A percentile compares a stretch with the other conserved stretches of the same genome.
These are phyloP conservation scores for Brachionus asplanchnoidis DNA, from an alignment of 1,140 invertebrate species.

Conservation along the genomic window DNA sequence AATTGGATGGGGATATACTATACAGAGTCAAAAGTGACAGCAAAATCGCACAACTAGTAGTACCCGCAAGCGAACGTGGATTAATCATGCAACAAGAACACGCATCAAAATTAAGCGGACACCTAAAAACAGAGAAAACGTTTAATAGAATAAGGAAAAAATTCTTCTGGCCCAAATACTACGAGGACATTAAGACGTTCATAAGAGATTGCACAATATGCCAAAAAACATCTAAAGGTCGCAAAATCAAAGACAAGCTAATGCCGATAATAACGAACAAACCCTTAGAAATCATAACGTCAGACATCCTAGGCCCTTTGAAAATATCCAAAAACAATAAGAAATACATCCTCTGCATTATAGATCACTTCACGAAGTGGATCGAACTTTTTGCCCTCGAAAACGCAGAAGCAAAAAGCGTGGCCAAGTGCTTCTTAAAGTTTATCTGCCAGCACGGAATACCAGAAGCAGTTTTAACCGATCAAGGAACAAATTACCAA, in stretches of 20 bases:
- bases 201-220: conserved; percentile 3
- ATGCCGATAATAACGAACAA: conserved; percentile 3
- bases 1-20: no score
- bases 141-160: not conserved
- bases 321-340: conserved; percentile 42
- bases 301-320: conserved; percentile 50
- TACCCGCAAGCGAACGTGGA: not conserved
- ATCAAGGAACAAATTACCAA: conserved; percentile 49
- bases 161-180: not conserved
- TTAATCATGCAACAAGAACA: not conserved
- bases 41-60: not conserved
- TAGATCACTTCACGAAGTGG: conserved; percentile 51
- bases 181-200: not conserved
- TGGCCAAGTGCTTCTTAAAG: conserved; percentile 50
- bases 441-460: conserved; percentile 50
- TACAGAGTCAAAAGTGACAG: not conserved
- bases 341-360: conserved; percentile 46
- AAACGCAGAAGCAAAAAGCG: conserved; percentile 46
- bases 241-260: not conserved
- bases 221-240: not conserved
- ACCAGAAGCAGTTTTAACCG: conserved; percentile 49
- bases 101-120: not conserved
- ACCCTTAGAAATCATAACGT: conserved; percentile 20
- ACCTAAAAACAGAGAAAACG: not conserved
- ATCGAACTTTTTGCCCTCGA: conserved; percentile 45